A percentile compares a stretch with the other conserved stretches of the same genome.
Conservation (phyloP, 2,888 invertebrate species). For the Lamellibrachia columna region DNA sequence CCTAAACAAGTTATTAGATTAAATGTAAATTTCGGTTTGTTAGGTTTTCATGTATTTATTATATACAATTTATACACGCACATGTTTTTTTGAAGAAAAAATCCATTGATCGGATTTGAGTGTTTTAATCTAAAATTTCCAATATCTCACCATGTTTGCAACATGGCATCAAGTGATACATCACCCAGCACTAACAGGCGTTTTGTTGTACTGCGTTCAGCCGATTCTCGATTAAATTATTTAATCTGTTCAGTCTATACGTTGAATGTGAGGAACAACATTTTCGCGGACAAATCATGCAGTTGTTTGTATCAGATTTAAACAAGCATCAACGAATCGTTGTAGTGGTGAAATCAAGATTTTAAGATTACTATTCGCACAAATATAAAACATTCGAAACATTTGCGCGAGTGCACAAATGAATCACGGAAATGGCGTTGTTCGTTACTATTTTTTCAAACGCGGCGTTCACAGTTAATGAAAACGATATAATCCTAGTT, state of each 20-base stretch:
- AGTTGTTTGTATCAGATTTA: too few species aligned
- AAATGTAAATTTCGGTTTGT: not conserved
- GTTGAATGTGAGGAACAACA: not conserved
- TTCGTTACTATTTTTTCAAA: too few species aligned
- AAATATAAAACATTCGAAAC: not conserved
- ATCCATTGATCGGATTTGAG: too few species aligned
- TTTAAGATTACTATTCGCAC: not conserved
- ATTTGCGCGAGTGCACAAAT: not conserved
- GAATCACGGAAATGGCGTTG: too few species aligned
- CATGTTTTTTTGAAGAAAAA: not conserved
- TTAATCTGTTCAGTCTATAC: not conserved
- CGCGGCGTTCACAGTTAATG: too few species aligned
- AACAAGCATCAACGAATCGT: too few species aligned
- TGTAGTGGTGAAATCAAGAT: not conserved
- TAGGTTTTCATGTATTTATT: not conserved
- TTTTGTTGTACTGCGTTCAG: not conserved
- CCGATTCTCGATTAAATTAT: not conserved
- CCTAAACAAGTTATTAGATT: constrained; percentile 7
- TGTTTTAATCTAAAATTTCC: not conserved
- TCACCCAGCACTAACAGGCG: not conserved
- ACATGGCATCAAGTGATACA: not conserved
- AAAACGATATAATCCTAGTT: not conserved
- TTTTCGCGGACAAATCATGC: too few species aligned
- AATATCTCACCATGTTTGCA: not conserved
- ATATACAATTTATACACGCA: not conserved